phyloP scores from a whole-genome alignment of 2,113 vertebrate genomes.

The Paraplagusia blochii region DNA sequence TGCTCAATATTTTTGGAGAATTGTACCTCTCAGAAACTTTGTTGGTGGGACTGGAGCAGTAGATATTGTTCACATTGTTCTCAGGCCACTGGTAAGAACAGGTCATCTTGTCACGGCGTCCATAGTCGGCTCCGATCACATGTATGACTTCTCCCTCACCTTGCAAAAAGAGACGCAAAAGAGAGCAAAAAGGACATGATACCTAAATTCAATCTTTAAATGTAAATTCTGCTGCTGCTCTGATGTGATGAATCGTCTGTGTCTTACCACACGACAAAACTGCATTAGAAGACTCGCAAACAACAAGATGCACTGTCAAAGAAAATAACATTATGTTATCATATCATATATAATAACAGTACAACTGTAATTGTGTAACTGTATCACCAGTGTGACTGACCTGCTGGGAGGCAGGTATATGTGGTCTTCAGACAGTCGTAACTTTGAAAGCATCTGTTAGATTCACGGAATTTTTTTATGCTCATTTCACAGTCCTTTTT shows the following conservation, averaged over 20 bases:
- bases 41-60: conserved; percentile 7
- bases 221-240: too few species aligned
- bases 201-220: too few species aligned
- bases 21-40: not conserved
- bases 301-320: conserved; percentile 14
- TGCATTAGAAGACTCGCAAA: conserved; percentile 33
- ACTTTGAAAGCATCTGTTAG: conserved; percentile 16
- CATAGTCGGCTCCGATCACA: conserved; percentile 44
- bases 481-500: conserved; percentile 42
- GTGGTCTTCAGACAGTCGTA: conserved; percentile 49
- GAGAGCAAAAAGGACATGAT: not conserved
- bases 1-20: not conserved
- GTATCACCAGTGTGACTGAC: conserved; percentile 32
- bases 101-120: conserved; percentile 46
- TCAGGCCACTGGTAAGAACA: not conserved
- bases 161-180: conserved; percentile 3
- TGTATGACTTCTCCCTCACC: conserved; percentile 29
- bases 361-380: not conserved
- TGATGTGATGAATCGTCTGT: too few species aligned
- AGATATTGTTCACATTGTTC: not conserved
- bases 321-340: not conserved
- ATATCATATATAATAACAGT: not conserved
- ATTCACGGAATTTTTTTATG: not conserved
- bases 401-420: conserved; percentile 43
- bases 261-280: conserved; percentile 46